phyloP scores from a whole-genome alignment of 2,113 vertebrate genomes.

The Rhea americana region DNA sequence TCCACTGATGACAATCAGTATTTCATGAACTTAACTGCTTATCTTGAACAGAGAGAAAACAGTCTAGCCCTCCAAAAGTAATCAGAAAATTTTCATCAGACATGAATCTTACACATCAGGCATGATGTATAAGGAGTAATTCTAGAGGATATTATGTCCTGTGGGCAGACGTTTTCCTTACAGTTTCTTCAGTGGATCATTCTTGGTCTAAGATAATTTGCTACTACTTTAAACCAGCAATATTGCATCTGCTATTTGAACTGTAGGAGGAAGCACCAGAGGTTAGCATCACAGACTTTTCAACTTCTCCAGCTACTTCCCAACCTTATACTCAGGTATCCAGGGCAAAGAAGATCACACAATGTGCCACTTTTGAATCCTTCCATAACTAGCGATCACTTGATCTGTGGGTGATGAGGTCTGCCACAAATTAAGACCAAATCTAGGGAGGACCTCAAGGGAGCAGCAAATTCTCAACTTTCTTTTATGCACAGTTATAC shows the following conservation, averaged over 20 bases:
- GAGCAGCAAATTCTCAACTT: background rate
- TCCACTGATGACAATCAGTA: background rate
- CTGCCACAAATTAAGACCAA: background rate
- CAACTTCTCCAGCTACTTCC: background rate
- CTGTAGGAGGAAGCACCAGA: background rate
- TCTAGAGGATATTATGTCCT: constrained; percentile 28
- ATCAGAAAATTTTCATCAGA: constrained; percentile 37
- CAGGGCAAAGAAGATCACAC: background rate
- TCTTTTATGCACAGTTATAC: background rate
- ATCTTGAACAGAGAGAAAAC: background rate
- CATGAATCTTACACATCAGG: background rate
- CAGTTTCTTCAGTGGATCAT: constrained; percentile 9
- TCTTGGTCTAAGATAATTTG: constrained; percentile 35
- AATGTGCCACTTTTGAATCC: background rate
- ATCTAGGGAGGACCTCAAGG: background rate
- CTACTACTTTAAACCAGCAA: background rate
- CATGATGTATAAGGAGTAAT: constrained; percentile 35
- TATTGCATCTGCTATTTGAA: background rate
- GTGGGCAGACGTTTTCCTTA: constrained; percentile 3
- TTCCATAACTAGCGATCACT: background rate
- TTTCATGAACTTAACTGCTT: constrained; percentile 1
- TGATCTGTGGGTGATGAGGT: accelerated
- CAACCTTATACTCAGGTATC: background rate
- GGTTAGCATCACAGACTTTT: background rate
- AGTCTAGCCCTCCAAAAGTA: constrained; percentile 11